These are phyloP conservation scores for Ptychoptera contaminata DNA, from an alignment of 2,888 invertebrate species.

Conservation along the genomic window DNA sequence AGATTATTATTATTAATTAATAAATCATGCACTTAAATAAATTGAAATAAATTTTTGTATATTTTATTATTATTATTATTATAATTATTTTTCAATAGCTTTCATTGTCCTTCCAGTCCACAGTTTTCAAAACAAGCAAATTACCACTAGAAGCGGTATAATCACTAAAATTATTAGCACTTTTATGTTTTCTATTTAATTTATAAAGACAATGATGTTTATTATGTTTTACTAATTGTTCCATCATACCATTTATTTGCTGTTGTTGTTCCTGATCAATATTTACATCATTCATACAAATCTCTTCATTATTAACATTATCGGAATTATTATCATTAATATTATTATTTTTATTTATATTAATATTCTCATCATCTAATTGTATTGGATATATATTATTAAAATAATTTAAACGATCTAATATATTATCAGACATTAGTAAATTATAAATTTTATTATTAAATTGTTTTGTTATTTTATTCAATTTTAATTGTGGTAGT, in stretches of 20 bases:
- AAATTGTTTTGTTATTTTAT: slow-evolving; percentile 9
- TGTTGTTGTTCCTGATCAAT: not conserved
- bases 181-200: slow-evolving; percentile 16
- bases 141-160: slow-evolving; percentile 29
- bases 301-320: not conserved
- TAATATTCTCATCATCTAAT: too few relatives aligned
- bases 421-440: too few relatives aligned
- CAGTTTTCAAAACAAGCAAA: slow-evolving; percentile 28
- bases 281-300: not conserved
- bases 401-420: too few relatives aligned
- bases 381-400: too few relatives aligned
- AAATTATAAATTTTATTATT: not conserved
- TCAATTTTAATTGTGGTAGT: slow-evolving; percentile 26
- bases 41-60: too few relatives aligned
- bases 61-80: too few relatives aligned
- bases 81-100: slow-evolving; percentile 27
- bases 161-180: slow-evolving; percentile 18
- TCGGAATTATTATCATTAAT: not conserved
- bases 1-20: too few relatives aligned
- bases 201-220: slow-evolving; percentile 24
- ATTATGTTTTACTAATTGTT: not conserved
- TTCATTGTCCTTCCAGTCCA: slow-evolving; percentile 31
- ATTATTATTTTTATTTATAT: not conserved
- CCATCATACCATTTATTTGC: too few relatives aligned
- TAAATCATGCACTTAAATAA: too few relatives aligned